phyloP scores from a whole-genome alignment of 2,888 invertebrate genomes.

The Leucophenga maculata region DNA sequence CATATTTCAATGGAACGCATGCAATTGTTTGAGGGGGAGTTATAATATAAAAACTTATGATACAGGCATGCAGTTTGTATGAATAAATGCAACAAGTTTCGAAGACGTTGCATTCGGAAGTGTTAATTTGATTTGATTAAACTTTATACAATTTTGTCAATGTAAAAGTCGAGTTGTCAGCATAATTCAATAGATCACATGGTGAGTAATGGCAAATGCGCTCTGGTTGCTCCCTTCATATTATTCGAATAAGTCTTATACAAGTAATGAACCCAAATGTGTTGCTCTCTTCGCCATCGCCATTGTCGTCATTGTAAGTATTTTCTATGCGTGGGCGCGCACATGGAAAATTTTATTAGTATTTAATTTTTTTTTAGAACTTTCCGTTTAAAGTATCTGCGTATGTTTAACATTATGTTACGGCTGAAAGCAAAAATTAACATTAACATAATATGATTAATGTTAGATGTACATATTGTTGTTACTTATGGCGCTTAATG shows the following conservation, averaged over 20 bases:
- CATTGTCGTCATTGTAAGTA: not conserved
- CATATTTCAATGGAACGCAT: not conserved
- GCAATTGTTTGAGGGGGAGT: not conserved
- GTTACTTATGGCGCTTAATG: no score
- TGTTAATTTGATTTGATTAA: constrained; percentile 55
- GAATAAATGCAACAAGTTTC: not conserved
- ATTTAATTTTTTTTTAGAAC: no score
- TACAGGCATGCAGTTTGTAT: not conserved
- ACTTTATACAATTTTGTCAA: not conserved
- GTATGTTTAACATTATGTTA: not conserved
- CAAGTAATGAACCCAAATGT: no score
- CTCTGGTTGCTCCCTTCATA: no score
- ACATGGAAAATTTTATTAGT: constrained; percentile 11
- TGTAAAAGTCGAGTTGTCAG: constrained; percentile 18
- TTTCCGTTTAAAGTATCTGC: no score
- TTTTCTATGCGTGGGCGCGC: not conserved
- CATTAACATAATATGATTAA: not conserved
- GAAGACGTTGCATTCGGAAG: constrained; percentile 9
- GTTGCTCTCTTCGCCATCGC: not conserved
- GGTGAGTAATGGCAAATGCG: not conserved
- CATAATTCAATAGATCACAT: constrained; percentile 13
- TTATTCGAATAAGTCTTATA: no score
- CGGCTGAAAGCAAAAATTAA: not conserved
- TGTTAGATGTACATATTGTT: no score
- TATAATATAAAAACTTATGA: not conserved